Percentiles rank a stretch among this genome's conserved stretches.
These are phyloP conservation scores for Andrena chrysosceles DNA, from an alignment of 2,888 invertebrate species.

Conservation along the genomic window DNA sequence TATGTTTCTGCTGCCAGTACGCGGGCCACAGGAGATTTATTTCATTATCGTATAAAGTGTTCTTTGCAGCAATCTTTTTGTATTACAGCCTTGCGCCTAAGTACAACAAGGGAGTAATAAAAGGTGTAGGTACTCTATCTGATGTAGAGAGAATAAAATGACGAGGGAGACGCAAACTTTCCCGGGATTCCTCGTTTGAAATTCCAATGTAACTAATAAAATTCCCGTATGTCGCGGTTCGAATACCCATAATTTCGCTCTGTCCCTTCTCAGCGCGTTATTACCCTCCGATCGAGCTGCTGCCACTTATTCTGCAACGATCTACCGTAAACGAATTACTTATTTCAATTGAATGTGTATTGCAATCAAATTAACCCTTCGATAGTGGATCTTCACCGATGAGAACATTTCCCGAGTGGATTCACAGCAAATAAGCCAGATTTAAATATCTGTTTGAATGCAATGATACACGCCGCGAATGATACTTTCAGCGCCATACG, in stretches of 20 bases:
- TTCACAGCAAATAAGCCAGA: neutral
- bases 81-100: neutral
- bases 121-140: neutral
- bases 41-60: neutral
- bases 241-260: slow-evolving; percentile 1
- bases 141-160: slow-evolving; percentile 8
- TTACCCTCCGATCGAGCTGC: slow-evolving; percentile 18
- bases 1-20: neutral
- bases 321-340: slow-evolving; percentile 26
- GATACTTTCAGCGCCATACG: neutral
- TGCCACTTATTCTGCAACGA: slow-evolving; percentile 1
- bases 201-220: slow-evolving; percentile 50
- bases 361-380: slow-evolving; percentile 20
- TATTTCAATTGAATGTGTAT: slow-evolving; percentile 21
- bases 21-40: slow-evolving; percentile 25
- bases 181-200: slow-evolving; percentile 31
- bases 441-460: slow-evolving; percentile 23
- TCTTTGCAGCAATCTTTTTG: neutral
- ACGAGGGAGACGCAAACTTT: neutral
- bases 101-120: neutral
- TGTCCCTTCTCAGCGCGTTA: slow-evolving; percentile 11
- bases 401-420: slow-evolving; percentile 10
- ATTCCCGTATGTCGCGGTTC: slow-evolving; percentile 6
- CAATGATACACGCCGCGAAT: neutral
- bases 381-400: neutral